Evolutionary conservation across 2,113 vertebrate genomes (phyloP).

Genomic region (Labeo rohita): DNA sequence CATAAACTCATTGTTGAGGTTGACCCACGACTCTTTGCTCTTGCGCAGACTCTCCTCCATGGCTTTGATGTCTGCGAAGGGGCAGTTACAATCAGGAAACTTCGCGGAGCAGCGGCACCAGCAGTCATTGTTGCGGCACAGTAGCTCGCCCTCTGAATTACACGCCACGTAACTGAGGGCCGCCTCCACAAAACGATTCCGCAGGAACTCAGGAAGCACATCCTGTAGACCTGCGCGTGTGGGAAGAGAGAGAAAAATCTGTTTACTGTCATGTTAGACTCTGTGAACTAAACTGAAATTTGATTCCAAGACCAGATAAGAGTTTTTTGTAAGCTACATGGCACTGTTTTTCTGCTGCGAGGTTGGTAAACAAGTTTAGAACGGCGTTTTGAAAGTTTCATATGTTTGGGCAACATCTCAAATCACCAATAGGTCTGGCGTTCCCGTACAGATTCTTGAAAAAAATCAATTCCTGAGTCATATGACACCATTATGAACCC

Average conservation of each 20-base stretch:
- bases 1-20: conserved; percentile 86
- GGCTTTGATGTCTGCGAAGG: conserved; percentile 87
- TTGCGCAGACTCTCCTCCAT: conserved; percentile 91
- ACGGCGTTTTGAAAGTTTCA: not conserved
- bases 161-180: conserved; percentile 97
- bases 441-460: not conserved
- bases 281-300: not conserved
- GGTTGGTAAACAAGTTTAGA: not conserved
- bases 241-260: not conserved
- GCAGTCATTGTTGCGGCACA: conserved; percentile 91
- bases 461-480: not conserved
- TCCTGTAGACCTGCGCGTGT: conserved; percentile 85
- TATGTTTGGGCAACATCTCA: not conserved
- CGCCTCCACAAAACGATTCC: conserved; percentile 88
- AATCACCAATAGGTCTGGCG: not conserved
- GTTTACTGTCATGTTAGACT: not conserved
- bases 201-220: conserved; percentile 89
- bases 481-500: conserved; percentile 16
- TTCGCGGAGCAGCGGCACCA: conserved; percentile 87
- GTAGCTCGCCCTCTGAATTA: conserved; percentile 89
- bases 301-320: not conserved
- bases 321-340: not conserved
- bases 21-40: conserved; percentile 83
- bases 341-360: not conserved
- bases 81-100: conserved; percentile 94